Base-by-base conservation (phyloP, 1,140 invertebrate species). In the Diorhabda elongata region DNA sequence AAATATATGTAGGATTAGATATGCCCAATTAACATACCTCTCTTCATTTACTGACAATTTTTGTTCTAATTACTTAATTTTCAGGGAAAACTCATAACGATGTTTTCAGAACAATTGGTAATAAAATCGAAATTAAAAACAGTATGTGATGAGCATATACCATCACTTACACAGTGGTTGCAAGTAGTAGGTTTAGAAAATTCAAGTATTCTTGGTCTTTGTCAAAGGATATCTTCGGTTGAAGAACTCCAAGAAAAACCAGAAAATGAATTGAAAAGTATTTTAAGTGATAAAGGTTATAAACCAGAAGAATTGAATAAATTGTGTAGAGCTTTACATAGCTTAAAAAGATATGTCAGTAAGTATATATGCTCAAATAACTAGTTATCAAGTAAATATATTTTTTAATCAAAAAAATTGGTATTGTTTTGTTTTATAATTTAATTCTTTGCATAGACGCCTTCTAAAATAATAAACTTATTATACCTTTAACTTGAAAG, bases 41-140 rank as follows among this genome's bases (percentile, higher is more conserved):
- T 26, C 26, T 26, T 26, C 26, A 26, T 26, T 52, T 52, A 52
- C 5, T 52, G 9, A 52, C n/a, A 52, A 3, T 52, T 52, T 3
- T 3, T 8, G 47, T 52, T 52, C 47, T 52, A 52, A 52, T 4
- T 4, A 52, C 58, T 59, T 41, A 26, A 66, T 61, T 86, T 87
- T 68, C 84, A 97, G 94, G 93, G 92, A 44, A 98, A 98, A 83
- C 82, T 98, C 66, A 92, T 98, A 69, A 95, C 96, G 81, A 85
- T 97, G 74, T 98, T 97, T 80, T 94, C 95, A 47, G 89, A 91
- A 69, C 92, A 97, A 85, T 84, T 98, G 74, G 87, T 96, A 65
- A 92, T 90, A 41, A 97, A 96, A 83, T 85, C 88, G 69, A 89
- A 91, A 81, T 85, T 93, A 77, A 75, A 77, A 85, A 81, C 79